phyloP scores from a whole-genome alignment of 2,113 vertebrate species.

The Bostrychus sinensis region DNA sequence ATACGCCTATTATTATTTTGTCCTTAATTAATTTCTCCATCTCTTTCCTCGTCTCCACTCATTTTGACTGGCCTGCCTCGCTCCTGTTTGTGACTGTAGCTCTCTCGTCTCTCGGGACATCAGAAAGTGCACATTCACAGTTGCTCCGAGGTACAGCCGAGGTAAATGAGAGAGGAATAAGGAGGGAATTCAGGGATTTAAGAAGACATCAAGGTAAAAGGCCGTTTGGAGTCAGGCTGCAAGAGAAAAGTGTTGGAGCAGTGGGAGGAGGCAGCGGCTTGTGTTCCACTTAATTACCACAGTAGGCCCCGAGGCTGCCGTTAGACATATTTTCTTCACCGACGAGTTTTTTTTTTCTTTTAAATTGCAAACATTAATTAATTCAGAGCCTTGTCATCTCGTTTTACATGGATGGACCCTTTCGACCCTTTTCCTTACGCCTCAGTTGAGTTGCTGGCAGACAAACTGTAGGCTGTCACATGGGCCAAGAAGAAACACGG shows the following conservation, averaged over 20 bases:
- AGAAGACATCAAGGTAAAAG: conserved; percentile 59
- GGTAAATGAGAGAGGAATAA: conserved; percentile 40
- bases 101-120: conserved; percentile 48
- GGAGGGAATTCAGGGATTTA: neutral
- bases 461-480: conserved; percentile 73
- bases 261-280: conserved; percentile 60
- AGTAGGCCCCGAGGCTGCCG: conserved; percentile 70
- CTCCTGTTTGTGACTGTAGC: conserved; percentile 32
- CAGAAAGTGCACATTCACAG: conserved; percentile 64
- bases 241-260: conserved; percentile 32
- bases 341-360: conserved; percentile 64
- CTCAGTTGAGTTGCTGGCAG: conserved; percentile 73
- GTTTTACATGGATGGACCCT: conserved; percentile 75
- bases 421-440: conserved; percentile 72
- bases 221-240: conserved; percentile 51
- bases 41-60: conserved; percentile 3
- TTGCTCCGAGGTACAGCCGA: conserved; percentile 52
- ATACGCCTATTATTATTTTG: neutral
- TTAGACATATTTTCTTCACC: conserved; percentile 78
- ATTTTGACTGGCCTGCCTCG: neutral
- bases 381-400: conserved; percentile 78
- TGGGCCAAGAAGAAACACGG: conserved; percentile 59
- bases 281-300: conserved; percentile 79
- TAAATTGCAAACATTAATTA: conserved; percentile 79
- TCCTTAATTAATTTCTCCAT: neutral